phyloP scores from a whole-genome alignment of 2,113 vertebrate genomes.

The Aptenodytes forsteri region DNA sequence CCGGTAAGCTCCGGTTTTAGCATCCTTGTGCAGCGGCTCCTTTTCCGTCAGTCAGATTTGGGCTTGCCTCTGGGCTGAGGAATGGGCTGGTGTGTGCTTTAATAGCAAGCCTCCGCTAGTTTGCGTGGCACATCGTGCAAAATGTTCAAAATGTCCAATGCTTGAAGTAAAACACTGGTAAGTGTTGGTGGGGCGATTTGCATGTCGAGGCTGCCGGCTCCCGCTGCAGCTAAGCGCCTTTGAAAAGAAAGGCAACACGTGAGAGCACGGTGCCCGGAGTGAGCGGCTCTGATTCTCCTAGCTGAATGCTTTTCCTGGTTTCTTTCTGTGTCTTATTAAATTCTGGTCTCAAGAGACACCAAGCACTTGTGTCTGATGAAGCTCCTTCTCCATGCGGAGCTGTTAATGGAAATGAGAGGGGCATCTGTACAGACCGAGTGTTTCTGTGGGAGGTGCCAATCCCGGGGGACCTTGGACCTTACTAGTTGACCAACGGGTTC shows the following conservation, averaged over 20 bases:
- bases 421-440: accelerated
- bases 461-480: neutral
- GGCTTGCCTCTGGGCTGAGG: neutral
- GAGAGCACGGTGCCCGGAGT: neutral
- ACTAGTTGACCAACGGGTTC: neutral
- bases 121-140: neutral
- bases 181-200: neutral
- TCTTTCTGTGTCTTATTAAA: neutral
- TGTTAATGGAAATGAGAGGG: neutral
- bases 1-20: conserved; percentile 69
- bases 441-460: neutral
- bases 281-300: neutral
- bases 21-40: accelerated
- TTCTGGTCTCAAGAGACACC: neutral
- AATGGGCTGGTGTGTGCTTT: neutral
- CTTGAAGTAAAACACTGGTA: neutral
- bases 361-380: neutral
- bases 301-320: neutral
- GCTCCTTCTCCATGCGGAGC: neutral
- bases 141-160: neutral
- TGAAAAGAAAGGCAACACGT: neutral
- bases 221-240: neutral
- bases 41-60: neutral
- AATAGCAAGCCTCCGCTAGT: neutral
- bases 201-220: neutral